Conservation (phyloP, 2,888 invertebrate genomes). For the Cheilosia grossa region DNA sequence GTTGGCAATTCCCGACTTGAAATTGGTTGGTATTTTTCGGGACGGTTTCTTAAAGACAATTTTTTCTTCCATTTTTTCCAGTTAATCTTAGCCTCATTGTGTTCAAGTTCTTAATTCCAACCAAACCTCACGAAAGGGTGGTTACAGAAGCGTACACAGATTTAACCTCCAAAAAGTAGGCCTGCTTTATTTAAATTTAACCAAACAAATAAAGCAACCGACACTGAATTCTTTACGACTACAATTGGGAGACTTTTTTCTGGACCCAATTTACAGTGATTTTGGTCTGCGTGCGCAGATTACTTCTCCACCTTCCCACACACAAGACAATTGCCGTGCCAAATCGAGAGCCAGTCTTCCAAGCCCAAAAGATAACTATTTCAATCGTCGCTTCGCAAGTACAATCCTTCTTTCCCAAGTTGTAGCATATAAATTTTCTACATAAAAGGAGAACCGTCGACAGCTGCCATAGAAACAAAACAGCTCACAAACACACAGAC, state of each 20-base stretch:
- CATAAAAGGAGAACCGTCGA: slow-evolving; percentile 71
- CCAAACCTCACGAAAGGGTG: too few relatives aligned
- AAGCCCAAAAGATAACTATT: slow-evolving; percentile 24
- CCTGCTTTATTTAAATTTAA: too few relatives aligned
- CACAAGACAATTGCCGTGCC: background rate
- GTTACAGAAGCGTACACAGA: too few relatives aligned
- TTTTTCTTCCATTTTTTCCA: too few relatives aligned
- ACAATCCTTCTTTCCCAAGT: slow-evolving; percentile 55
- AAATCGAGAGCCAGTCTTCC: background rate
- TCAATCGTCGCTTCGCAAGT: slow-evolving; percentile 27
- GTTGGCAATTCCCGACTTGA: too few relatives aligned
- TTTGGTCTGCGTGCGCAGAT: slow-evolving; percentile 1
- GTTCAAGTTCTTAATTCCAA: too few relatives aligned
- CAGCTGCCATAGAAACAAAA: slow-evolving; percentile 69
- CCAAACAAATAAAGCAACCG: background rate
- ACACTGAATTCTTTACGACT: slow-evolving; percentile 32
- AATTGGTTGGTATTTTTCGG: too few relatives aligned
- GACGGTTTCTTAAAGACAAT: too few relatives aligned
- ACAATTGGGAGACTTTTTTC: slow-evolving; percentile 38
- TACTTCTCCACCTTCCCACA: slow-evolving; percentile 8
- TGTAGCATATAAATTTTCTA: slow-evolving; percentile 62
- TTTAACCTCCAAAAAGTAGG: too few relatives aligned
- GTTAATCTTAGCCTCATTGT: too few relatives aligned
- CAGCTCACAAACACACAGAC: slow-evolving; percentile 36
- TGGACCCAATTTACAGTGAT: slow-evolving; percentile 38